Conservation (phyloP, 2,888 invertebrate species). For the Pteria penguin region DNA sequence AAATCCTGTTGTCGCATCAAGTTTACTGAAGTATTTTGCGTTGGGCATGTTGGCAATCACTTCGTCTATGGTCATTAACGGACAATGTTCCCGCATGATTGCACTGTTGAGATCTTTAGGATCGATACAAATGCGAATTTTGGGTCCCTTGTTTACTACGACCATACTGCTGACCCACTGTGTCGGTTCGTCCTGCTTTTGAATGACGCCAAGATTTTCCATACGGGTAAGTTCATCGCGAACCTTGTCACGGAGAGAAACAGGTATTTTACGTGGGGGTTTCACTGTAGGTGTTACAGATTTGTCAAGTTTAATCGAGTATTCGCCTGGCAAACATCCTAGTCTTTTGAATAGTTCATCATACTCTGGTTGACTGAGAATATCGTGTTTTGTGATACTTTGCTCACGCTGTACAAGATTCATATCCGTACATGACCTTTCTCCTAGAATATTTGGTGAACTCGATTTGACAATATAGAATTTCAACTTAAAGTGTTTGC, state of each 20-base stretch:
- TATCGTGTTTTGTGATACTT: constrained; percentile 2
- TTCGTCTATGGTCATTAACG: constrained; percentile 32
- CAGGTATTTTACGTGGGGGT: constrained; percentile 46
- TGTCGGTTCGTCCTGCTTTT: constrained; percentile 47
- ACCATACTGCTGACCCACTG: constrained; percentile 53
- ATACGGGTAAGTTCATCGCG: constrained; percentile 46
- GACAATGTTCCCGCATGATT: constrained; percentile 41
- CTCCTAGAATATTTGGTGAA: constrained; percentile 36
- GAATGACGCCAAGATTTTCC: constrained; percentile 43
- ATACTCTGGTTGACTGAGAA: constrained; percentile 19
- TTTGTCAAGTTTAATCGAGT: constrained; percentile 31
- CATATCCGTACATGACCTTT: constrained; percentile 31
- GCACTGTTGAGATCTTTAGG: constrained; percentile 55
- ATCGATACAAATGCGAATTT: constrained; percentile 46
- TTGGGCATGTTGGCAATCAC: constrained; percentile 22
- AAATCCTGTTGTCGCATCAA: constrained; percentile 45
- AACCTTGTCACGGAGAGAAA: constrained; percentile 41
- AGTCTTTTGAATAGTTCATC: constrained; percentile 40
- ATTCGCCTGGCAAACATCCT: constrained; percentile 40
- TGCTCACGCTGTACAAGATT: constrained; percentile 34
- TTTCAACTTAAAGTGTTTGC: constrained; percentile 7
- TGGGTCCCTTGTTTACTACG: constrained; percentile 38
- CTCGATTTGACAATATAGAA: constrained; percentile 39
- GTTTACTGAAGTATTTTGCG: constrained; percentile 32
- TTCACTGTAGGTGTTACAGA: constrained; percentile 46